A percentile compares a stretch with the other conserved stretches of the same genome.
phyloP scores from a whole-genome alignment of 2,888 invertebrate genomes.

The Trachelus stipa region DNA sequence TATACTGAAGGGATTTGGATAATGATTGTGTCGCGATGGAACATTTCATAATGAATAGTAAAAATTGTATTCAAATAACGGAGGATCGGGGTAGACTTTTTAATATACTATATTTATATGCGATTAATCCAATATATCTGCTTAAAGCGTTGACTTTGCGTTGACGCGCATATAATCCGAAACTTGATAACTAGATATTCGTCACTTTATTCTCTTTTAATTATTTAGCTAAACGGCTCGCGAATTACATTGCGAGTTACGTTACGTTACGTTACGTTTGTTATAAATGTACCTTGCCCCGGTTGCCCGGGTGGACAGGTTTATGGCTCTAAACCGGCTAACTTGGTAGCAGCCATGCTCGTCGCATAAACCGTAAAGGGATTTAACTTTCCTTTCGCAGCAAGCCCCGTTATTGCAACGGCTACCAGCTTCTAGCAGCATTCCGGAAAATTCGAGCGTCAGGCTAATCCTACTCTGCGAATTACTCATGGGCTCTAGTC shows the following conservation, averaged over 20 bases:
- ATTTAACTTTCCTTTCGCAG: conserved; percentile 63
- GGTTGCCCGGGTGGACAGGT: conserved; percentile 35
- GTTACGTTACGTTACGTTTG: conserved; percentile 46
- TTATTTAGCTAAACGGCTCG: conserved; percentile 59
- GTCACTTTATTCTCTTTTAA: conserved; percentile 49
- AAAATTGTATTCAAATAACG: not conserved
- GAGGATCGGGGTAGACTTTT: not conserved
- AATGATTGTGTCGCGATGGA: not conserved
- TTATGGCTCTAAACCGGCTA: conserved; percentile 60
- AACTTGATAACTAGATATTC: not conserved
- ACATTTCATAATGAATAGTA: not conserved
- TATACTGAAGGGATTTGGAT: not conserved
- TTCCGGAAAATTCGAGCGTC: conserved; percentile 44
- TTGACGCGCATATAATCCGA: not conserved
- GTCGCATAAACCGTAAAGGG: conserved; percentile 62
- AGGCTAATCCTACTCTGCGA: conserved; percentile 35
- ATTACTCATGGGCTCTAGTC: not conserved
- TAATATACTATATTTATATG: not conserved
- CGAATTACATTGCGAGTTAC: conserved; percentile 24
- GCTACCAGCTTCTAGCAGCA: conserved; percentile 13
- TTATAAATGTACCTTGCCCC: conserved; percentile 53
- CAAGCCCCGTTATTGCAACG: conserved; percentile 42
- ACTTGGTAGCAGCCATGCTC: conserved; percentile 55
- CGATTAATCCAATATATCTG: not conserved
- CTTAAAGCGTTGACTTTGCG: not conserved